Evolutionary conservation across 2,888 invertebrate species (phyloP).

Genomic region (Leptinotarsa juncta): DNA sequence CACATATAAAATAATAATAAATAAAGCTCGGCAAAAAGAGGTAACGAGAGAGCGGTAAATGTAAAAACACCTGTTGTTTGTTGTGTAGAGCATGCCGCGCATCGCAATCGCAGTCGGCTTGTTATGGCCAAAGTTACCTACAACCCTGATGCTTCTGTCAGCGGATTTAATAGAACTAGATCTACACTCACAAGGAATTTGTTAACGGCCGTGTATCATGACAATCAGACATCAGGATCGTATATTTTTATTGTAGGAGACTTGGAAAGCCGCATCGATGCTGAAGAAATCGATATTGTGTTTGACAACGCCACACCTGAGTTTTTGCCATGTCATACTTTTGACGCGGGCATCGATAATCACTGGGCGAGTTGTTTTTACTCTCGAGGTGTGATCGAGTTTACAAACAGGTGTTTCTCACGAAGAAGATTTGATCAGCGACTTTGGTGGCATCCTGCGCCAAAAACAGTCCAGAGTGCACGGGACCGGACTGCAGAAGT

Average conservation of each 20-base stretch:
- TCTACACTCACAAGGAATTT: constrained; percentile 58
- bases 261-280: constrained; percentile 39
- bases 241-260: constrained; percentile 46
- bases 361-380: constrained; percentile 47
- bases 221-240: constrained; percentile 55
- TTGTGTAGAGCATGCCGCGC: constrained; percentile 56
- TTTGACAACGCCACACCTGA: constrained; percentile 40
- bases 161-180: constrained; percentile 56
- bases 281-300: constrained; percentile 39
- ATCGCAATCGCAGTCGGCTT: constrained; percentile 57
- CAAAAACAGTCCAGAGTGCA: too few relatives aligned
- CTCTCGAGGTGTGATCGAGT: constrained; percentile 49
- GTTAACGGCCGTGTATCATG: constrained; percentile 59
- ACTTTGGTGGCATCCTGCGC: neutral
- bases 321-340: constrained; percentile 50
- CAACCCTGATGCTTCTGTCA: constrained; percentile 48
- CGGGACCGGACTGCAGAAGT: too few relatives aligned
- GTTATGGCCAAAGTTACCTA: constrained; percentile 56
- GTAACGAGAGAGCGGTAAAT: constrained; percentile 55
- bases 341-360: constrained; percentile 53
- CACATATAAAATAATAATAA: constrained; percentile 58
- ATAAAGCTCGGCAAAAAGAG: constrained; percentile 55
- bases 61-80: constrained; percentile 59
- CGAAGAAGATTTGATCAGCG: neutral
- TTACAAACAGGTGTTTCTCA: constrained; percentile 33